Base-by-base conservation (phyloP, 2,113 vertebrate genomes). In the Gnathonemus longibarbis region DNA sequence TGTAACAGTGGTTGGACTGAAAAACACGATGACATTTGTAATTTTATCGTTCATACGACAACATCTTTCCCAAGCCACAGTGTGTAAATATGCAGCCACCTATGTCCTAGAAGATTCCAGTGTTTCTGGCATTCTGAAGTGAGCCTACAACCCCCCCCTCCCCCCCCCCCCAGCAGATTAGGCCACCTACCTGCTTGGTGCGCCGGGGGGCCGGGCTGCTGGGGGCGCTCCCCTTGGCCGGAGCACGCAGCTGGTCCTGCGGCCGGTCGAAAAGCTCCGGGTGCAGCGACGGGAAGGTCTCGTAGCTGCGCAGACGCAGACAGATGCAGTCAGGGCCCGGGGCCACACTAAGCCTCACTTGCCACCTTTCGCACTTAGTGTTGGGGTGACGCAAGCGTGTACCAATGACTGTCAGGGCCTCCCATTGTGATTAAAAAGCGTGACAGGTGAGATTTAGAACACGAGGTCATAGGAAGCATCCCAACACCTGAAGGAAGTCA, bases 161-260 rank as follows among this genome's bases (percentile, higher is more conserved):
- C 0, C 15, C 35, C 17, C 5, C 9, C 1, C 7, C 39, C 4
- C 17, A 4, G 50, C 6, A 17, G 80, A 15, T 19, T 8, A 24
- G 15, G 42, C 27, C 53, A 5, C 21, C n/a, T 94, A 98, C 98
- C 97, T 99, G 98, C 89, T 99, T 98, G 84, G 97, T 99, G 13
- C 98, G 95, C 1, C 97, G 96, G 0, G 98, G 98, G 2, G 98
- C 97, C 0, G 98, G 98, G 93, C 98, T 99, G 91, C 95, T 97
- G 10, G 98, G 98, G 8, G 97, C 96, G 0, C 97, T 98, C 80
- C 96, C 97, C 86, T 96, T 95, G 0, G 96, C 93, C 0, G 97
- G 97, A 91, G 95, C 93, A 24, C 96, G 94, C 0, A 97, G 93
- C 0, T 96, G 97, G 93, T 98, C 98, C 70, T 96, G 96, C 0